Evolutionary conservation across 2,888 invertebrate species (phyloP), one percentile per base, ranked within the genome.

Genomic region (Dendrolimus pini): DNA sequence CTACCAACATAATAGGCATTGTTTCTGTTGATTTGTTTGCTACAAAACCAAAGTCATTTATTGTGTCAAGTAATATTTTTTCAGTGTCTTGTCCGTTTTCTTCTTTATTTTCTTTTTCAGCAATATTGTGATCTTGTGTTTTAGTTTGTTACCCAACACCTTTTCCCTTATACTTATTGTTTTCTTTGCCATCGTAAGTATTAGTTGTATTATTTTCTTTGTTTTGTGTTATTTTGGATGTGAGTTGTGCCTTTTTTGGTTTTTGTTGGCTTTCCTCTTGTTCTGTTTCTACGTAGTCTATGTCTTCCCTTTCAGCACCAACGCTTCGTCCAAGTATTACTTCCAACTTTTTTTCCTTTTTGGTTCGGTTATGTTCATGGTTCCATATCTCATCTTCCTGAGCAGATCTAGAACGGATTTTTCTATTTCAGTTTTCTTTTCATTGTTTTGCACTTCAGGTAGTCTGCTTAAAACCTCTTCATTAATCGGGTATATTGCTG

Each of bases 91-190:
- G 59, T 58, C 55, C 57, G 57, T 59, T 57, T 62, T 59, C 56
- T 56, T 60, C 53, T 58, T 54, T 58, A 56, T 59, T 59, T 59
- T 62, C 59, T 55, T 60, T 60, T 59, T 59, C 59, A 59, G 55
- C 57, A 59, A 61, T 61, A 59, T 61, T 61, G 57, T 61, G 61
- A 58, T 60, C 58, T 60, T 58, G 60, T 58, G 60, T 60, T 61
- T 60, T 62, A 58, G 54, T 62, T 59, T 59, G 60, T 60, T 60
- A 59, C 52, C 59, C 57, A 56, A 60, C 56, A 62, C 62, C 62
- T 57, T 61, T 59, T 59, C 61, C 59, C 58, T 58, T 61, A 55
- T 58, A 61, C 56, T 60, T 60, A 58, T 60, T 61, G 2, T 60
- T 61, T 59, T 58, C 58, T 61, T 59, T 59, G 57, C 57, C 57